Base-by-base conservation (phyloP, 2,797 vertebrate genomes). In the Synanceia verrucosa region DNA sequence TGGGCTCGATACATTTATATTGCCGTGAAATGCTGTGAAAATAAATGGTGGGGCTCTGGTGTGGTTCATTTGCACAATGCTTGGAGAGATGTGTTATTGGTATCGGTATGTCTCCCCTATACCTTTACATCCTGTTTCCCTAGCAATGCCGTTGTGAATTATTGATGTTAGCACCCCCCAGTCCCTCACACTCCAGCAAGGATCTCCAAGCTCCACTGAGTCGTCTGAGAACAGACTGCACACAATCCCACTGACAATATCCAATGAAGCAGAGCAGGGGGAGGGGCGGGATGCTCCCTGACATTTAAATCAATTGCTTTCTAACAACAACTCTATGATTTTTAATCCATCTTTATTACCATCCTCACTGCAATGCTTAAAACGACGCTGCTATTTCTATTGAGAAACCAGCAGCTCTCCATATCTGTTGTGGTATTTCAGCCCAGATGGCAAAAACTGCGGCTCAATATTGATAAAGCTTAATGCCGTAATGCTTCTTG, bases 301-400 rank as follows among this genome's bases (percentile, higher is more conserved):
- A 91, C 91, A 92, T 92, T 92, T 90, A 90, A 94, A 93, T 92
- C 92, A 92, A 93, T 93, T 84, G 84, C 85, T 86, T 85, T 79
- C 70, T 79, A 76, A 75, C 74, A 84, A 88, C 73, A 85, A 85
- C 86, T 87, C 75, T 85, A 81, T 82, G 77, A 87, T 88, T 91
- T 89, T 90, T 68, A 83, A 89, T 77, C 75, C 73, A 68, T 91
- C 84, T 90, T 90, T 92, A 91, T 92, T 87, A 82, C 72, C 52
- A 79, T 82, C 53, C 67, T 73, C 41, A 28, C 46, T n/a, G 73
- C 74, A 41, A 65, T 24, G 64, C 67, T 73, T 31, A 46, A 34
- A 82, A 69, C 53, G 74, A 72, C 81, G 66, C 29, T 63, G 50
- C 23, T 2, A 29, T 70, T 84, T 63, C 69, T 73, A 50, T 77